Evolutionary conservation across 2,113 vertebrate species (phyloP), one percentile per base, ranked within the genome.

Genomic region (Spea bombifrons): DNA sequence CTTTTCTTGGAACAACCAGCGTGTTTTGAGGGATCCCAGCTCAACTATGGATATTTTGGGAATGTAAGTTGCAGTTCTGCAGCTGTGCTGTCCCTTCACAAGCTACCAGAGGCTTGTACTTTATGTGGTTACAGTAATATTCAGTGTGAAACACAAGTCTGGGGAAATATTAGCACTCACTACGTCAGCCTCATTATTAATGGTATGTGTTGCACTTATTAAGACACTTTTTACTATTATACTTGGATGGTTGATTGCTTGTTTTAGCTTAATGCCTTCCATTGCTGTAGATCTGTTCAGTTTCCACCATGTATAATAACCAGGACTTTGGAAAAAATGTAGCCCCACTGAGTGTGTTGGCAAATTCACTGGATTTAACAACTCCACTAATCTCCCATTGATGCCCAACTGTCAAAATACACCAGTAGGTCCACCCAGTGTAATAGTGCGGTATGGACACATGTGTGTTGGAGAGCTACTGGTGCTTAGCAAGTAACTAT

Each of bases 81-180:
- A 80, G 71, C 77, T 67, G 77, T 66, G 61, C 63, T 16, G 3
- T 57, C 77, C 70, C 63, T 73, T 49, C 64, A 59, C 52, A 46
- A 80, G 70, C 64, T 80, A 80, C 78, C 53, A 46, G 71, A 68
- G 64, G 8, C 78, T 59, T 74, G 49, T 74, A 61, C n/a, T 68
- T 80, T 68, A 67, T 74, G 71, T 68, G 78, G 71, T 68, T 67
- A 73, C 44, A 67, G 71, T 73, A 66, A 57, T 67, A 73, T 74
- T 55, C 78, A 61, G 78, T 45, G 65, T 50, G 69, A 68, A 80
- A 80, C 78, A 80, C 64, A 68, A 68, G 78, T 63, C 71, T 80
- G 69, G 78, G 71, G 78, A 80, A 74, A 80, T 71, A 80, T 80
- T 80, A 80, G 78, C 78, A 45, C 78, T 67, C 64, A 12, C 71